Evolutionary conservation across 37 sponge, comb jelly and placozoan genomes (phyloP).

Genomic region (Halichondria panicea): DNA sequence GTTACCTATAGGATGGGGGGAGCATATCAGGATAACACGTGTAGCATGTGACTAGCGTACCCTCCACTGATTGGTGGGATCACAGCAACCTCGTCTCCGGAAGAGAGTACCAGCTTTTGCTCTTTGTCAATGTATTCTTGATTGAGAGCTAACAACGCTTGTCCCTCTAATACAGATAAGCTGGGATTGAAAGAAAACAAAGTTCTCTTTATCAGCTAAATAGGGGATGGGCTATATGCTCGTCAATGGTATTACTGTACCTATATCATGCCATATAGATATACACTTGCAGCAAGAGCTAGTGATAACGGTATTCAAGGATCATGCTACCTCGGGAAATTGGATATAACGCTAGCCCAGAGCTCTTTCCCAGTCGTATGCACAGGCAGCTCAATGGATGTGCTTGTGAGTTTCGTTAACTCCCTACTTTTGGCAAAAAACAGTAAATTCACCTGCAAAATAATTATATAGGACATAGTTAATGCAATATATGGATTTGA

Average conservation of each 20-base stretch:
- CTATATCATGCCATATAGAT: no score
- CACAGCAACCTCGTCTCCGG: slow-evolving; percentile 82
- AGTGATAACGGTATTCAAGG: no score
- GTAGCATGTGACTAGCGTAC: slow-evolving; percentile 38
- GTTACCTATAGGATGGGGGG: no score
- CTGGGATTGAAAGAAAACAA: slow-evolving; percentile 16
- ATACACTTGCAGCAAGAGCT: no score
- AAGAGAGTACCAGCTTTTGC: slow-evolving; percentile 28
- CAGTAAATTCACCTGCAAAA: slow-evolving; percentile 61
- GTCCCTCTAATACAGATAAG: slow-evolving; percentile 32
- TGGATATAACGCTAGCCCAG: slow-evolving; percentile 25
- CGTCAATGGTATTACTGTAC: no score
- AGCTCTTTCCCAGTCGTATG: slow-evolving; percentile 28
- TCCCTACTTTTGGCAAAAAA: slow-evolving; percentile 91
- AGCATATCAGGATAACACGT: no score
- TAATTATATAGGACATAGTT: background rate
- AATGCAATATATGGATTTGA: no score
- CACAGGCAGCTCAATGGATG: background rate
- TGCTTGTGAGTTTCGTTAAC: no score
- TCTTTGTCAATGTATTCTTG: slow-evolving; percentile 68
- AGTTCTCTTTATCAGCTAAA: no score
- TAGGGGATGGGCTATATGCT: no score
- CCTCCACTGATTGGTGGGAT: slow-evolving; percentile 98
- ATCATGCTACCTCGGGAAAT: slow-evolving; percentile 65
- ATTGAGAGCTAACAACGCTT: slow-evolving; percentile 75